A percentile compares a stretch with the other conserved stretches of the same genome.
phyloP scores from a whole-genome alignment of 2,113 vertebrate genomes.

The Limnothrissa miodon region DNA sequence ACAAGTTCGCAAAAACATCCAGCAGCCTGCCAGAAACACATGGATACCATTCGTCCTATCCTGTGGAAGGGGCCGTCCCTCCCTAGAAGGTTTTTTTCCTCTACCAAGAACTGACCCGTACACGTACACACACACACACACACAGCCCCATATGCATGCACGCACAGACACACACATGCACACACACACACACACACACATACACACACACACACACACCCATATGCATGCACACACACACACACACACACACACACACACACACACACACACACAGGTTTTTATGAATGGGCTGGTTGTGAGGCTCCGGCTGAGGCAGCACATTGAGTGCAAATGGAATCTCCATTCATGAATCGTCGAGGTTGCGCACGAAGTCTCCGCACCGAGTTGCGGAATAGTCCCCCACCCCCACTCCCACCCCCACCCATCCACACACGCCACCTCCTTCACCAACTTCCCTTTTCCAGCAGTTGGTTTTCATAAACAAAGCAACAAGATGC shows the following conservation, averaged over 20 bases:
- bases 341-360: constrained; percentile 64
- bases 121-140: constrained; percentile 26
- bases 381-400: not conserved
- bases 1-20: constrained; percentile 69
- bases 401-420: not conserved
- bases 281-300: constrained; percentile 81
- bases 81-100: not conserved
- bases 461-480: not conserved
- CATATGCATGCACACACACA: no score
- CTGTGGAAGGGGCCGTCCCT: constrained; percentile 33
- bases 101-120: constrained; percentile 36
- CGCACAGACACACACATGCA: constrained; percentile 39
- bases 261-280: constrained; percentile 42
- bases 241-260: not conserved
- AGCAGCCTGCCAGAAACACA: constrained; percentile 64
- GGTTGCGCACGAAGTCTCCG: not conserved
- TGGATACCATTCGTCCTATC: constrained; percentile 42
- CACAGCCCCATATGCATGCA: constrained; percentile 43
- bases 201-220: constrained; percentile 47
- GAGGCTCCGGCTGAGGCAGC: constrained; percentile 73
- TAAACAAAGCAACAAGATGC: not conserved
- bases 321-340: constrained; percentile 62
- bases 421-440: no score
- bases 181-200: constrained; percentile 46
- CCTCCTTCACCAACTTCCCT: not conserved